phyloP scores from a whole-genome alignment of 2,888 invertebrate genomes.

The Amphipyra tragopoginis region DNA sequence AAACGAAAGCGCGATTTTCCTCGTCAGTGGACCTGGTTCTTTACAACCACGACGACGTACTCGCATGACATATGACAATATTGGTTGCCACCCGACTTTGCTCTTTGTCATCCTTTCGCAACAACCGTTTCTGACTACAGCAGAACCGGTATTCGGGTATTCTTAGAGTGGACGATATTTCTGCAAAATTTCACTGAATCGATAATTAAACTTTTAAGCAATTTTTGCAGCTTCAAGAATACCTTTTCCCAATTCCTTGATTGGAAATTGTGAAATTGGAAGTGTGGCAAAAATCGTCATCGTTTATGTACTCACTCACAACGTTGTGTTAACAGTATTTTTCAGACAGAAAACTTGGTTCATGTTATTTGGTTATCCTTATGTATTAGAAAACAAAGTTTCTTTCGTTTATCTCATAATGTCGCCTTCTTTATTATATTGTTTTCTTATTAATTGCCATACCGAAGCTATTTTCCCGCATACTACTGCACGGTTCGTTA shows the following conservation, averaged over 20 bases:
- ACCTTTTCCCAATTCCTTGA: background rate
- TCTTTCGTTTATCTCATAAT: background rate
- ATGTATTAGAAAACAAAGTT: no score
- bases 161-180: constrained; percentile 56
- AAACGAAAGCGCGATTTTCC: no score
- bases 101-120: constrained; percentile 56
- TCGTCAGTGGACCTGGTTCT: constrained; percentile 27
- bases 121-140: constrained; percentile 53
- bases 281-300: no score
- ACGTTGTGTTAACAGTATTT: no score
- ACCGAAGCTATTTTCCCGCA: constrained; percentile 19
- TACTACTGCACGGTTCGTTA: constrained; percentile 21
- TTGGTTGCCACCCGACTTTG: constrained; percentile 59
- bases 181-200: constrained; percentile 62
- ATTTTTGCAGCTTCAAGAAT: constrained; percentile 11
- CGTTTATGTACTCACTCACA: no score
- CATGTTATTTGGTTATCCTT: no score
- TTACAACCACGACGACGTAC: constrained; percentile 17
- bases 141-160: constrained; percentile 58
- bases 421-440: no score
- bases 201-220: constrained; percentile 24
- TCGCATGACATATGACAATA: constrained; percentile 48
- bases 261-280: no score
- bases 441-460: background rate
- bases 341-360: no score